These are phyloP conservation scores for Ylistrum balloti DNA, from an alignment of 1,140 invertebrate genomes.

Conservation along the genomic window DNA sequence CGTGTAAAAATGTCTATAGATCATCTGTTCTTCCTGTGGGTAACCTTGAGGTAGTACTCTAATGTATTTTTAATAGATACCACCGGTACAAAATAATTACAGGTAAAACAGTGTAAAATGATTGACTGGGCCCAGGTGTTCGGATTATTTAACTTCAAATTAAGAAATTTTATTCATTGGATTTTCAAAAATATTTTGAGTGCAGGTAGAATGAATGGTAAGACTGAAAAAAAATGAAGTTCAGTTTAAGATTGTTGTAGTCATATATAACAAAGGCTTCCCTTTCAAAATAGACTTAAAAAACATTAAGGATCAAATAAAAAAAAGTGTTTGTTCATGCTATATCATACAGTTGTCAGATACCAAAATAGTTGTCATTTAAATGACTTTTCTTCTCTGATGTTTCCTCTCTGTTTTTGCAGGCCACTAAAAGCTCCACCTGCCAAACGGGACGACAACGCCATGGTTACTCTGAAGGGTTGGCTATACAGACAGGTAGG, in stretches of 20 bases:
- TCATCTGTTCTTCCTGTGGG: background rate
- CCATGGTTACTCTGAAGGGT: slow-evolving; percentile 92
- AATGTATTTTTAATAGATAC: slow-evolving; percentile 27
- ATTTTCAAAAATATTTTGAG: too few species aligned
- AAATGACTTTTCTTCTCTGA: background rate
- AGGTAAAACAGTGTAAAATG: background rate
- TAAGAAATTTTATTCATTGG: too few species aligned
- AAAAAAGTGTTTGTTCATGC: too few species aligned
- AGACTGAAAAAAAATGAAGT: too few species aligned
- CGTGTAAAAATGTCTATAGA: background rate
- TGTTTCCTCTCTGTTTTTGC: slow-evolving; percentile 48
- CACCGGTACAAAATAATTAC: background rate
- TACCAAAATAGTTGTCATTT: background rate
- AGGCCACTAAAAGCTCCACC: slow-evolving; percentile 78
- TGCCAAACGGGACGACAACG: slow-evolving; percentile 83
- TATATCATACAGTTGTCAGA: background rate
- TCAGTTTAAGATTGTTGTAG: too few species aligned
- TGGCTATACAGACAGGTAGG: slow-evolving; percentile 96
- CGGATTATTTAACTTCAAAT: too few species aligned
- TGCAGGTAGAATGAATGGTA: too few species aligned
- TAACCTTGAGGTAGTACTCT: background rate
- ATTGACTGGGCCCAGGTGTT: background rate
- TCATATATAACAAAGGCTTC: too few species aligned
- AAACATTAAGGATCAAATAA: too few species aligned
- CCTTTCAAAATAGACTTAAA: too few species aligned